Evolutionary conservation across 1,140 invertebrate genomes (phyloP).

Genomic region (Orchesella cincta): DNA sequence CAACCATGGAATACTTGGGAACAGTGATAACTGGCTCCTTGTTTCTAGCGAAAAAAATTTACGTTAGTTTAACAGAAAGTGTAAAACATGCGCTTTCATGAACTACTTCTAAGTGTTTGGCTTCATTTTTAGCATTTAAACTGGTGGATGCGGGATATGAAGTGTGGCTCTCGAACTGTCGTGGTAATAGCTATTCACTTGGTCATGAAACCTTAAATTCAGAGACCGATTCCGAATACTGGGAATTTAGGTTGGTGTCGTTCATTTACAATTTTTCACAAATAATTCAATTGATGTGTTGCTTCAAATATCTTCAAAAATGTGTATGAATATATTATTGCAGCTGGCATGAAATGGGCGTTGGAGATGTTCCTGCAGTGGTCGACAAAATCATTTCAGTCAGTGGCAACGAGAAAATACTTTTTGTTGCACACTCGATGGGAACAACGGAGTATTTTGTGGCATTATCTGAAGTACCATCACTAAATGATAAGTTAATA

Average conservation of each 20-base stretch:
- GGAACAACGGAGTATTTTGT: slow-evolving; percentile 60
- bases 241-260: slow-evolving; percentile 50
- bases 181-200: slow-evolving; percentile 60
- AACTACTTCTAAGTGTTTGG: no score
- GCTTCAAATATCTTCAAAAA: no score
- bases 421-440: slow-evolving; percentile 63
- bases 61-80: not conserved
- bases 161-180: slow-evolving; percentile 62
- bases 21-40: not conserved
- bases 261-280: no score
- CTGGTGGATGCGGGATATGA: slow-evolving; percentile 62
- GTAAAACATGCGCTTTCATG: no score
- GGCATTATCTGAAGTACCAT: slow-evolving; percentile 61
- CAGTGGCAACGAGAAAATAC: slow-evolving; percentile 55
- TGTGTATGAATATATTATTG: not conserved
- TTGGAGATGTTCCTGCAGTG: slow-evolving; percentile 62
- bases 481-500: slow-evolving; percentile 61
- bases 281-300: no score
- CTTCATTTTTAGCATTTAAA: slow-evolving; percentile 42
- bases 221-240: slow-evolving; percentile 35
- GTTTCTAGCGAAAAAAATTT: not conserved
- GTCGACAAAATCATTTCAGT: slow-evolving; percentile 58
- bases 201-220: slow-evolving; percentile 48
- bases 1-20: not conserved
- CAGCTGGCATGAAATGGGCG: slow-evolving; percentile 64